Evolutionary conservation across 2,797 vertebrate species (phyloP).

Genomic region (Phrynocephalus forsythii): DNA sequence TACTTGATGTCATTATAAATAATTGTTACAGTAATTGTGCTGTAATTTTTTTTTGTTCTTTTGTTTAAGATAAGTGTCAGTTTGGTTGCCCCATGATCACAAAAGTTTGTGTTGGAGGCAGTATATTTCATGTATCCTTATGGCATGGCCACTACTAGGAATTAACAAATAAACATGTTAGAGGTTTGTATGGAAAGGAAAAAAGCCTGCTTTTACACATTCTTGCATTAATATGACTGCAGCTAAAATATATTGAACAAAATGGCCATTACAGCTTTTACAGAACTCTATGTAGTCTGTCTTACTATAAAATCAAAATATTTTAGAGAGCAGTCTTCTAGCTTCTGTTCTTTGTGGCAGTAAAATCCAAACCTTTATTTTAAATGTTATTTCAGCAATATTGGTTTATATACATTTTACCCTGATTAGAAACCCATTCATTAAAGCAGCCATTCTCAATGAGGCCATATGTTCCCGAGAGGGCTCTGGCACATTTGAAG

Average conservation of each 20-base stretch:
- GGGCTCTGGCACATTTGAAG: no score
- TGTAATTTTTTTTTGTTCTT: not conserved
- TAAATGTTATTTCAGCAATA: not conserved
- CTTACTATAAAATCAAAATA: not conserved
- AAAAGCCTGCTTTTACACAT: not conserved
- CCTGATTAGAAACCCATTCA: not conserved
- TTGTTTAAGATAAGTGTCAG: not conserved
- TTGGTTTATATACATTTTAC: not conserved
- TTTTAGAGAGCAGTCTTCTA: not conserved
- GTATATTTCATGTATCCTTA: not conserved
- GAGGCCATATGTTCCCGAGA: no score
- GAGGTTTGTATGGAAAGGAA: not conserved
- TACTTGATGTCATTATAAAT: not conserved
- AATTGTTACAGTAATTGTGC: not conserved
- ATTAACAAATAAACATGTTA: not conserved
- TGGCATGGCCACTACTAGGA: not conserved
- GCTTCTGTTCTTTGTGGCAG: not conserved
- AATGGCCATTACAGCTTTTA: not conserved
- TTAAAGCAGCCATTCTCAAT: no score
- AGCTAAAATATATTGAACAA: not conserved
- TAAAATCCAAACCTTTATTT: not conserved
- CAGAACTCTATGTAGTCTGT: not conserved
- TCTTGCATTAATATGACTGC: not conserved
- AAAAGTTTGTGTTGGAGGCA: not conserved
- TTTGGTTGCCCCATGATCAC: not conserved